Evolutionary conservation across 2,113 vertebrate genomes (phyloP).

Genomic region (Sardina pilchardus): DNA sequence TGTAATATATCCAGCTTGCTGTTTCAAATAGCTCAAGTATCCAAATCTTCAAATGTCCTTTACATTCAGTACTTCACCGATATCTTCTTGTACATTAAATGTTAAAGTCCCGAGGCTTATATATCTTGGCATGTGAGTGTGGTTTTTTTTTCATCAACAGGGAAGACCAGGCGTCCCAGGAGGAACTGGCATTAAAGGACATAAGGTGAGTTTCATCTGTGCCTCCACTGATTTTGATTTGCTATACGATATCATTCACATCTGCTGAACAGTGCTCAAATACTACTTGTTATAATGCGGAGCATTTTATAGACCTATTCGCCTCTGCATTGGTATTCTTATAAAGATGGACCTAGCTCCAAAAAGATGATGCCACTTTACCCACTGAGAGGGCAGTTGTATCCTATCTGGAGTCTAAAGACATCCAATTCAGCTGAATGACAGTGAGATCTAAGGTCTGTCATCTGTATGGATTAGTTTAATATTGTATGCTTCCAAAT

Average conservation of each 20-base stretch:
- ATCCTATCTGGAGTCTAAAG: too few species aligned
- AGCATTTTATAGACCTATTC: neutral
- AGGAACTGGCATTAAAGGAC: slow-evolving; percentile 62
- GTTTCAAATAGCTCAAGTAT: neutral
- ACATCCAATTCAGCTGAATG: too few species aligned
- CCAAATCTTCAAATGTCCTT: neutral
- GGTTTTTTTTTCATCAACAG: slow-evolving; percentile 47
- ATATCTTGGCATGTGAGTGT: neutral
- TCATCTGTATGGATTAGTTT: neutral
- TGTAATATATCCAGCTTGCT: neutral
- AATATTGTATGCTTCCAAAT: neutral
- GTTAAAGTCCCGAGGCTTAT: neutral
- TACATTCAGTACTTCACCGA: neutral
- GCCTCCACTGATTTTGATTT: neutral
- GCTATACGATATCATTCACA: too few species aligned
- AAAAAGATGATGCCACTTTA: neutral
- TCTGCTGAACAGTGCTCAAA: neutral
- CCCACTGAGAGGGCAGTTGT: neutral
- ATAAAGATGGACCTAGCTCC: too few species aligned
- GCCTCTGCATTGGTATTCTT: neutral
- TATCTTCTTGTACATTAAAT: neutral
- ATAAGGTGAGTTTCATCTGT: slow-evolving; percentile 59
- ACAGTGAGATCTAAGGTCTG: neutral
- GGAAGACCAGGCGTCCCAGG: slow-evolving; percentile 62
- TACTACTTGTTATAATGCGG: neutral